phyloP scores from a whole-genome alignment of 2,113 vertebrate species.

The Gadus macrocephalus region DNA sequence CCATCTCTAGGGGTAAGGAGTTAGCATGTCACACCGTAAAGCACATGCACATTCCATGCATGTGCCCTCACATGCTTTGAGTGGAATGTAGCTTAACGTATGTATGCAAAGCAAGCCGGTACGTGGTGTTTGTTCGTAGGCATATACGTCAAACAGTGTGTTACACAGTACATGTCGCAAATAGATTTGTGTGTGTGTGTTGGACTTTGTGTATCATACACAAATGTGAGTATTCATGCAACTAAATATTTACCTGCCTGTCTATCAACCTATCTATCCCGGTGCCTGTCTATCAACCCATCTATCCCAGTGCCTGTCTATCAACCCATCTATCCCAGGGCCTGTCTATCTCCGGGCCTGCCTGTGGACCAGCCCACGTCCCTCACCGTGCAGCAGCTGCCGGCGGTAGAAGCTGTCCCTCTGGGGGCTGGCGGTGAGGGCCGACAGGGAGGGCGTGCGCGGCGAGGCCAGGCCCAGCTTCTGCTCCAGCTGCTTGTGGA shows the following conservation, averaged over 20 bases:
- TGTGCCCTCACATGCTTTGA: not conserved
- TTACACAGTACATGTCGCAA: not conserved
- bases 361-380: not conserved
- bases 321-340: not conserved
- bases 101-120: not conserved
- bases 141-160: not conserved
- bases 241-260: too few relatives aligned
- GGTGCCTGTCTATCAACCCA: too few relatives aligned
- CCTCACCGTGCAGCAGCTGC: constrained; percentile 73
- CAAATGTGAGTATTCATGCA: too few relatives aligned
- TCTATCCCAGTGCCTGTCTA: too few relatives aligned
- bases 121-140: not conserved
- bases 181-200: too few relatives aligned
- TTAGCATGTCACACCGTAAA: not conserved
- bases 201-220: too few relatives aligned
- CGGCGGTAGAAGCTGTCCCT: constrained; percentile 60
- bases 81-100: not conserved
- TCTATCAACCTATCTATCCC: too few relatives aligned
- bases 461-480: constrained; percentile 52
- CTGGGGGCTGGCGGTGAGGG: constrained; percentile 62
- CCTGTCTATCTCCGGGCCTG: not conserved
- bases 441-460: constrained; percentile 56
- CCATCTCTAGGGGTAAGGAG: not conserved
- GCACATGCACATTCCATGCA: not conserved
- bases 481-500: constrained; percentile 77